These are phyloP conservation scores for Poecilia wingei DNA, from an alignment of 2,797 vertebrate genomes.

Conservation along the genomic window DNA sequence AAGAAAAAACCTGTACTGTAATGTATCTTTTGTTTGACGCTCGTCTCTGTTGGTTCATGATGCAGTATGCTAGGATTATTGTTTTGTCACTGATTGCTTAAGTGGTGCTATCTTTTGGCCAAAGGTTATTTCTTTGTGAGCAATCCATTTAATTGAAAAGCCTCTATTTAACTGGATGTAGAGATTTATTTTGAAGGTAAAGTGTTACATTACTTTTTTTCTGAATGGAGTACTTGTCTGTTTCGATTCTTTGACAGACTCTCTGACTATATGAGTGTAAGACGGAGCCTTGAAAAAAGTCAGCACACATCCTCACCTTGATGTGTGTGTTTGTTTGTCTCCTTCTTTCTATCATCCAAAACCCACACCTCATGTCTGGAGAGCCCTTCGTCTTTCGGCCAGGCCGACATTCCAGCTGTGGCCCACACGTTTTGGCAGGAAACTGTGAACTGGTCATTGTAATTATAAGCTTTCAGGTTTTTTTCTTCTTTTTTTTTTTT, in stretches of 20 bases:
- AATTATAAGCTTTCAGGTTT: constrained; percentile 42
- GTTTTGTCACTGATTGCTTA: background rate
- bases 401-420: constrained; percentile 58
- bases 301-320: constrained; percentile 33
- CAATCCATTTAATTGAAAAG: background rate
- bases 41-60: background rate
- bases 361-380: constrained; percentile 17
- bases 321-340: constrained; percentile 11
- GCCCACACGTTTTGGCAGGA: constrained; percentile 55
- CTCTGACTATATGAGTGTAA: constrained; percentile 27
- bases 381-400: constrained; percentile 32
- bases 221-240: constrained; percentile 44
- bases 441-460: constrained; percentile 40
- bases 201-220: constrained; percentile 2
- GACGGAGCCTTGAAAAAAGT: constrained; percentile 48
- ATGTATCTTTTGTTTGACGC: background rate
- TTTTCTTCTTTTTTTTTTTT: constrained; percentile 23
- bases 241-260: constrained; percentile 22
- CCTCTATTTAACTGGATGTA: background rate
- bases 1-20: background rate
- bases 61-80: background rate
- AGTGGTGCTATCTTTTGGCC: background rate
- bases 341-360: constrained; percentile 2
- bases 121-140: background rate
- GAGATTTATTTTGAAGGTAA: background rate